These are phyloP conservation scores for Pseudomyrmex concolor DNA, from an alignment of 1,140 invertebrate species.

Conservation along the genomic window DNA sequence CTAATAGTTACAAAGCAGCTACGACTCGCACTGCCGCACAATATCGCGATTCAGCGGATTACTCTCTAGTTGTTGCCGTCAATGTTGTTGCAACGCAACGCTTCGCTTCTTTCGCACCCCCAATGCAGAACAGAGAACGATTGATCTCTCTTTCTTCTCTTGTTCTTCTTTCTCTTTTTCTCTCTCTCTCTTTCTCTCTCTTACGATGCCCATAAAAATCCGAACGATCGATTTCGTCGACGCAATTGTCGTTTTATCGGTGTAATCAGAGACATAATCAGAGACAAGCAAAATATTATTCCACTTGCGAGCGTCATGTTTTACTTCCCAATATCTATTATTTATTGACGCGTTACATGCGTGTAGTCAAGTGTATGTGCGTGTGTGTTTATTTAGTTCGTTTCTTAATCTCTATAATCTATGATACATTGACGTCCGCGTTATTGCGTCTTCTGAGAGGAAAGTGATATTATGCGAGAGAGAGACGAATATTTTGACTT, in stretches of 20 bases:
- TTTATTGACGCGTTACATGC: slow-evolving; percentile 45
- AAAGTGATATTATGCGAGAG: slow-evolving; percentile 58
- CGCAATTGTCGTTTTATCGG: slow-evolving; percentile 62
- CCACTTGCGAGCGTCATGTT: slow-evolving; percentile 40
- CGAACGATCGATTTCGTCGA: slow-evolving; percentile 67
- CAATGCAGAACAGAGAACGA: slow-evolving; percentile 28
- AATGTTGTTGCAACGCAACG: slow-evolving; percentile 8
- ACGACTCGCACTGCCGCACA: background rate
- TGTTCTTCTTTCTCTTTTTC: background rate
- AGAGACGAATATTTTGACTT: slow-evolving; percentile 40
- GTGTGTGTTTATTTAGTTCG: slow-evolving; percentile 30
- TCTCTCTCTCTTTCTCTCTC: background rate
- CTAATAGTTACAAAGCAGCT: slow-evolving; percentile 32
- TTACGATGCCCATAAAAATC: slow-evolving; percentile 9
- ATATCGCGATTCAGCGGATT: slow-evolving; percentile 37
- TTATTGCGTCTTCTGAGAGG: slow-evolving; percentile 51
- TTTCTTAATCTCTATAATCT: slow-evolving; percentile 52
- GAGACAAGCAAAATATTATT: slow-evolving; percentile 59
- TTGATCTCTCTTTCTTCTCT: background rate
- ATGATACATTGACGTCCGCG: slow-evolving; percentile 33
- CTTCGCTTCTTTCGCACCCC: background rate
- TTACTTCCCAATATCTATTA: slow-evolving; percentile 29
- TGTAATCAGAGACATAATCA: slow-evolving; percentile 52
- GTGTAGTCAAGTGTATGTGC: background rate
- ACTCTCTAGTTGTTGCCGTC: slow-evolving; percentile 11